A percentile compares a stretch with the other conserved stretches of the same genome.
Evolutionary conservation across 2,888 invertebrate species (phyloP).

Genomic region (Oxyscelio sp.): DNA sequence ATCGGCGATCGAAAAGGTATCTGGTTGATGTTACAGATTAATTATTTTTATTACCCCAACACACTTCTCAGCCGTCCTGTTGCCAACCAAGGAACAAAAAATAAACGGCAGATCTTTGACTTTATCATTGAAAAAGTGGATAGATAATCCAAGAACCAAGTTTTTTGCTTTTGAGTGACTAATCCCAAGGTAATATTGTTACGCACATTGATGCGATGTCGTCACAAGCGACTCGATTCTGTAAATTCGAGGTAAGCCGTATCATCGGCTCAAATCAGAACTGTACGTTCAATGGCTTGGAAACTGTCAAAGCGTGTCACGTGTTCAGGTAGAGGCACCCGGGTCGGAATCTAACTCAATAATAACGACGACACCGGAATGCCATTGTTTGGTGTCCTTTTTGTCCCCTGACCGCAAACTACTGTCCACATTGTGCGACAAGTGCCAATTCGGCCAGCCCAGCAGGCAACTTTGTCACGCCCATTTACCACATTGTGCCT

Average conservation of each 20-base stretch:
- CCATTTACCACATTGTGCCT: conserved; percentile 58
- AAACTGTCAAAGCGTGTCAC: conserved; percentile 83
- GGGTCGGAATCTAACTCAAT: conserved; percentile 70
- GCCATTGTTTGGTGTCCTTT: conserved; percentile 75
- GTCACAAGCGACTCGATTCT: conserved; percentile 76
- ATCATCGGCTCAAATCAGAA: conserved; percentile 60
- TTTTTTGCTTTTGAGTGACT: conserved; percentile 50
- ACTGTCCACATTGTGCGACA: conserved; percentile 78
- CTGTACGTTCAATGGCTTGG: conserved; percentile 70
- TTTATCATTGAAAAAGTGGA: conserved; percentile 28
- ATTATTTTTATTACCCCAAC: too few species aligned
- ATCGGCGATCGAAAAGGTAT: too few species aligned
- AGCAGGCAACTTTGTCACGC: conserved; percentile 75
- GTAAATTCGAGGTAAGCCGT: conserved; percentile 52
- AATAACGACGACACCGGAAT: conserved; percentile 68
- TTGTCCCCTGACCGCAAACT: conserved; percentile 77
- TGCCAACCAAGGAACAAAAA: too few species aligned
- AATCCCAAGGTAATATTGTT: conserved; percentile 82
- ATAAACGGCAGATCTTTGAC: conserved; percentile 17
- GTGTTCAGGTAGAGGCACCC: conserved; percentile 72
- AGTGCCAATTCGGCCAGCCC: conserved; percentile 78
- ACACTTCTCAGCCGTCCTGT: too few species aligned
- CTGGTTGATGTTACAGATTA: too few species aligned
- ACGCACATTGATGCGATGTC: conserved; percentile 82
- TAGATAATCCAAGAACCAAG: conserved; percentile 26